phyloP scores from a whole-genome alignment of 1,140 invertebrate species.

The Coenobita brevimanus region DNA sequence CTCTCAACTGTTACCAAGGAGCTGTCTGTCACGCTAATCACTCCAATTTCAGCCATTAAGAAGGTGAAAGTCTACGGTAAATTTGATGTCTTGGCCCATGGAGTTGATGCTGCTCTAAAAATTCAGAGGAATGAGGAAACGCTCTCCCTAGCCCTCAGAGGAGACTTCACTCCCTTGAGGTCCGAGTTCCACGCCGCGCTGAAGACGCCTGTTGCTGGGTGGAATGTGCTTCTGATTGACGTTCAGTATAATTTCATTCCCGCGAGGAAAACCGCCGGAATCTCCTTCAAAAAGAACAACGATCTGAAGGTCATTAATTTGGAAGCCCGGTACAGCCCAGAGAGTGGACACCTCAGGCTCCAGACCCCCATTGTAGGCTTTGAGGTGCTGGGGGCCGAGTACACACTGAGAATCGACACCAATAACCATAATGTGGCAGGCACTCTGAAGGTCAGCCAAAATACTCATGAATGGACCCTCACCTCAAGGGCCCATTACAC shows the following conservation, averaged over 20 bases:
- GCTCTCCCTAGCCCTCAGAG: background rate
- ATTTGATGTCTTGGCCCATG: background rate
- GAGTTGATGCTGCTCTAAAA: background rate
- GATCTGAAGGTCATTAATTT: constrained; percentile 25
- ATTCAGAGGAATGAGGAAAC: constrained; percentile 31
- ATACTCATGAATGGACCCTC: constrained; percentile 36
- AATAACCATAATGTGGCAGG: constrained; percentile 9
- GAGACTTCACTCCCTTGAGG: background rate
- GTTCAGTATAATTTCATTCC: constrained; percentile 14
- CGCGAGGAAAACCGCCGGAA: constrained; percentile 17
- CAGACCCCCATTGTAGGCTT: constrained; percentile 32
- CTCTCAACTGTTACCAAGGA: background rate
- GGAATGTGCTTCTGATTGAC: constrained; percentile 28
- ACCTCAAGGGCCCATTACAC: constrained; percentile 20
- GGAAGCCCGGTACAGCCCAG: constrained; percentile 11
- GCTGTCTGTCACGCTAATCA: background rate
- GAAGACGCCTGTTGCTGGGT: constrained; percentile 13
- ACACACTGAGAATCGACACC: constrained; percentile 7
- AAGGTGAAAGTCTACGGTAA: background rate
- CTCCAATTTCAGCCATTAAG: constrained; percentile 25
- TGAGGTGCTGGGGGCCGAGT: constrained; percentile 39
- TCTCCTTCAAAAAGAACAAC: constrained; percentile 5
- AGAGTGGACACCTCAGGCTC: constrained; percentile 20
- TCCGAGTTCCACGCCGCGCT: background rate
- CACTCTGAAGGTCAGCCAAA: constrained; percentile 27